phyloP scores from a whole-genome alignment of 1,140 invertebrate genomes.

The Andrena cerasifolii region DNA sequence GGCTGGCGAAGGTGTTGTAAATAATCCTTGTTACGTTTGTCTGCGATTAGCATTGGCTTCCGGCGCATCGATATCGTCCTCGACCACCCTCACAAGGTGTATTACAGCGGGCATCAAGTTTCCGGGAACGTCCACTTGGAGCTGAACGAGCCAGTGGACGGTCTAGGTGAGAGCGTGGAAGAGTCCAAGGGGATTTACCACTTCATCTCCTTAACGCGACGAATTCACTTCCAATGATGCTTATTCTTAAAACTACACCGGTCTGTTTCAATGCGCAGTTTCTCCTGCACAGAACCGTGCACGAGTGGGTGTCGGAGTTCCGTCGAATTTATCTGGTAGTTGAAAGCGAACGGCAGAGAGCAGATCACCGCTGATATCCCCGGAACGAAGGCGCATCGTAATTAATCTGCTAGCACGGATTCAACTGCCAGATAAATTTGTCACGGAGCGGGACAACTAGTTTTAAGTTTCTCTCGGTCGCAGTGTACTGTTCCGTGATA shows the following conservation, averaged over 20 bases:
- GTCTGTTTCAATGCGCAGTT: not conserved
- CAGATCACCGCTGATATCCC: not conserved
- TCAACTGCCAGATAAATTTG: not conserved
- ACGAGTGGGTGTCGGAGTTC: not conserved
- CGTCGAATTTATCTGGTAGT: not conserved
- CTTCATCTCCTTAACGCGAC: no score
- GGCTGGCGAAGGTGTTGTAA: no score
- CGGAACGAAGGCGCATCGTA: not conserved
- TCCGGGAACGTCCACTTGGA: slow-evolving; percentile 63
- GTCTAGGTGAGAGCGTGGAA: slow-evolving; percentile 58
- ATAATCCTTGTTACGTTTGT: not conserved
- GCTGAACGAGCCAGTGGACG: slow-evolving; percentile 49
- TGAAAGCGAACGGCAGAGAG: not conserved
- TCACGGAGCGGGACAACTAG: not conserved
- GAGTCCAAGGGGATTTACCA: not conserved
- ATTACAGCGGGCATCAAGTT: slow-evolving; percentile 58
- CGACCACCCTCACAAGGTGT: slow-evolving; percentile 63
- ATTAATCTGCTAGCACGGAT: not conserved
- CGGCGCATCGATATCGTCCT: slow-evolving; percentile 60
- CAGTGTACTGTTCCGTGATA: not conserved
- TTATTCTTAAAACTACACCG: not conserved
- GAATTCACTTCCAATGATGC: no score
- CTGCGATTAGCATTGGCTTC: slow-evolving; percentile 57
- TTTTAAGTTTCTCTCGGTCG: not conserved
- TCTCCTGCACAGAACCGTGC: not conserved